Evolutionary conservation across 1,140 invertebrate genomes (phyloP).

Genomic region (Cyclargus thomasi): DNA sequence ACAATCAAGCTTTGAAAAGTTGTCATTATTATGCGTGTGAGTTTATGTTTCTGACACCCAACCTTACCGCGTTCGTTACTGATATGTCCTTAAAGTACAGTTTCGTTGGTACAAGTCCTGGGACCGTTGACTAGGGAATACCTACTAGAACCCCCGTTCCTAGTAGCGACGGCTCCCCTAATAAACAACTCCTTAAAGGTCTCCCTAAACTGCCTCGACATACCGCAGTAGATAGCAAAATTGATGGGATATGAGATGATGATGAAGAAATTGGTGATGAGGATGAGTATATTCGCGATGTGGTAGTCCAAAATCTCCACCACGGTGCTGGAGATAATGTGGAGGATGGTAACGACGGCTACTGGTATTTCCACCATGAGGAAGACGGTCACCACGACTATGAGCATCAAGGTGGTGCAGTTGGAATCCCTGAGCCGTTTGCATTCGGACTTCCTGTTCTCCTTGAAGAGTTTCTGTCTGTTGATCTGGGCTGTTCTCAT

Average conservation of each 20-base stretch:
- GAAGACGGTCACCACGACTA: conserved; percentile 95
- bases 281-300: conserved; percentile 87
- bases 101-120: conserved; percentile 87
- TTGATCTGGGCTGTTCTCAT: conserved; percentile 88
- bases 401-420: conserved; percentile 95
- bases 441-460: conserved; percentile 89
- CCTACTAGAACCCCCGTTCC: conserved; percentile 81
- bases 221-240: conserved; percentile 96
- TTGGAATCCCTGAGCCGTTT: conserved; percentile 90
- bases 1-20: no score
- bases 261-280: conserved; percentile 94
- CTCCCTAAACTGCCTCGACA: conserved; percentile 94
- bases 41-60: no score
- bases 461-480: conserved; percentile 86
- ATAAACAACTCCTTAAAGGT: conserved; percentile 94
- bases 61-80: neutral
- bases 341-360: conserved; percentile 89
- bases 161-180: conserved; percentile 74
- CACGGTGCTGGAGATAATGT: conserved; percentile 86
- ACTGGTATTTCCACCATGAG: conserved; percentile 93
- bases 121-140: conserved; percentile 88
- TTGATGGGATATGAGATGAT: conserved; percentile 94
- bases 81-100: conserved; percentile 79
- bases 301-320: conserved; percentile 85
- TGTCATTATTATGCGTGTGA: no score